phyloP scores from a whole-genome alignment of 2,888 invertebrate species.

The Andrena flavipes region DNA sequence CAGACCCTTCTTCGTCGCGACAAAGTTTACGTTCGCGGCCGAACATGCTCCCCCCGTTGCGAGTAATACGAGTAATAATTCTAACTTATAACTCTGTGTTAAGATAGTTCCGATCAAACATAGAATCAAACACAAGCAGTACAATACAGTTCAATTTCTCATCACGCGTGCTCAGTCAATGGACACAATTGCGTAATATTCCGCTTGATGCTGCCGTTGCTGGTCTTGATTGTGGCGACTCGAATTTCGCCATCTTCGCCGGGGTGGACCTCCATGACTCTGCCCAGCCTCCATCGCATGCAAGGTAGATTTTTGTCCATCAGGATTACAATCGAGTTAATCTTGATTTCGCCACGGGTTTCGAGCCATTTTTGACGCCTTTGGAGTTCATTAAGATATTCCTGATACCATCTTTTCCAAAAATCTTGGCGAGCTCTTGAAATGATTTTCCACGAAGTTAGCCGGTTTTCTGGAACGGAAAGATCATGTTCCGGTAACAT shows the following conservation, averaged over 20 bases:
- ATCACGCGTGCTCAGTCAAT: background rate
- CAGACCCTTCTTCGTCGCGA: too few relatives aligned
- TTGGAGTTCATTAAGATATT: slow-evolving; percentile 13
- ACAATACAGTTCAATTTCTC: background rate
- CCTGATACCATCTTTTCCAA: slow-evolving; percentile 16
- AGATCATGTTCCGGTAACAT: too few relatives aligned
- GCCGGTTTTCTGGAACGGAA: background rate
- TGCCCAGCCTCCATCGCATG: background rate
- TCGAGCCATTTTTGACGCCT: background rate
- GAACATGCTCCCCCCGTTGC: too few relatives aligned
- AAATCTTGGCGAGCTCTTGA: slow-evolving; percentile 4
- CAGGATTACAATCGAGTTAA: background rate
- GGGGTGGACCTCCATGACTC: too few relatives aligned
- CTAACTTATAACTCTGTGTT: too few relatives aligned
- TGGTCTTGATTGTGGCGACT: background rate
- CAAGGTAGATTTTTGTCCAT: background rate
- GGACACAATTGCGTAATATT: too few relatives aligned
- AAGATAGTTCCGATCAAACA: too few relatives aligned
- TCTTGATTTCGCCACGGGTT: slow-evolving; percentile 3
- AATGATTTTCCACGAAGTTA: background rate
- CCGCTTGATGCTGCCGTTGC: background rate
- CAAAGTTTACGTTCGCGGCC: too few relatives aligned
- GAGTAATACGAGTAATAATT: too few relatives aligned
- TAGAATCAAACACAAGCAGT: too few relatives aligned
- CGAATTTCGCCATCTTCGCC: background rate